A percentile compares a stretch with the other conserved stretches of the same genome.
Evolutionary conservation across 2,888 invertebrate genomes (phyloP).

Genomic region (Cephus rjabovi): DNA sequence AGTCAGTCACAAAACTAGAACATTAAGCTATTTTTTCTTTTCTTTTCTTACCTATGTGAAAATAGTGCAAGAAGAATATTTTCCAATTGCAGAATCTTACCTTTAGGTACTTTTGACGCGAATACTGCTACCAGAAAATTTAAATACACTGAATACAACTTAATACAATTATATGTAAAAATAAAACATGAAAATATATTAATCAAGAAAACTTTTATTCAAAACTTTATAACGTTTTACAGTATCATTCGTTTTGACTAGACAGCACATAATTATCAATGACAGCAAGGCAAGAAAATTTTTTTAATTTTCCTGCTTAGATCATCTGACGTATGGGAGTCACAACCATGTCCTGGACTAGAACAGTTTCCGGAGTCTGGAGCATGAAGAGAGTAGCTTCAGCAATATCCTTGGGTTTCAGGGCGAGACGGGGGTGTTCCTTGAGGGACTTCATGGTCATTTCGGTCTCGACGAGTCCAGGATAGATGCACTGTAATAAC

Average conservation of each 20-base stretch:
- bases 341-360: conserved; percentile 61
- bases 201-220: neutral
- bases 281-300: neutral
- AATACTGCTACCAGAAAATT: neutral
- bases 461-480: conserved; percentile 73
- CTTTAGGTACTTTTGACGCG: neutral
- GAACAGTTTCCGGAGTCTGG: conserved; percentile 72
- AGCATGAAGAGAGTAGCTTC: conserved; percentile 73
- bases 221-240: neutral
- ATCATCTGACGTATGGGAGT: neutral
- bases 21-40: neutral
- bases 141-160: neutral
- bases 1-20: neutral
- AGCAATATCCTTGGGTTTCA: conserved; percentile 73
- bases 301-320: neutral
- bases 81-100: neutral
- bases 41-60: neutral
- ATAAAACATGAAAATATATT: neutral
- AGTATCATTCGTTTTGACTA: neutral
- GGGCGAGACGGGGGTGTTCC: conserved; percentile 54
- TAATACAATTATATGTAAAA: neutral
- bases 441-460: conserved; percentile 58
- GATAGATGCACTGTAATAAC: conserved; percentile 71
- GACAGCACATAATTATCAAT: neutral
- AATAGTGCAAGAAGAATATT: neutral